phyloP scores from a whole-genome alignment of 1,140 invertebrate species.

The Diachasma alloeum region DNA sequence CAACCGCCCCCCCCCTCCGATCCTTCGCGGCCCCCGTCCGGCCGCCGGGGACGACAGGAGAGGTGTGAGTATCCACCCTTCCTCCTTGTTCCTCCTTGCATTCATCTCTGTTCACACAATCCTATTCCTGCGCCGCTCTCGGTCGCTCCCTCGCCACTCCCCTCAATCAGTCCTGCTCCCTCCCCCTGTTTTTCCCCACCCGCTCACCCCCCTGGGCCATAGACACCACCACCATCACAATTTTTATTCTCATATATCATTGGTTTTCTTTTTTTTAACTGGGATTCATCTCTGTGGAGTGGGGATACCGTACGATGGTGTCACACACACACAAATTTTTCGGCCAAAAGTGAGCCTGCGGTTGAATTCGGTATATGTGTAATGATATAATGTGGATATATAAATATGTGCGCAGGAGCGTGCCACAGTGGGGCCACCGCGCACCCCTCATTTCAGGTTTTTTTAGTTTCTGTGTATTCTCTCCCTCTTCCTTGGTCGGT shows the following conservation, averaged over 20 bases:
- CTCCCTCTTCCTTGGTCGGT: neutral
- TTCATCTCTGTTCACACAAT: neutral
- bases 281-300: neutral
- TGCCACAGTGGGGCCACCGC: slow-evolving; percentile 15
- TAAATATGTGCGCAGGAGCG: slow-evolving; percentile 32
- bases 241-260: neutral
- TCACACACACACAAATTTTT: neutral
- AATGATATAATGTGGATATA: slow-evolving; percentile 11
- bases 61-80: slow-evolving; percentile 1
- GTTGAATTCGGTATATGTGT: neutral
- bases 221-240: neutral
- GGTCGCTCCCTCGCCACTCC: neutral
- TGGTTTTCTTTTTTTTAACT: neutral
- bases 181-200: neutral
- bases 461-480: slow-evolving; percentile 1
- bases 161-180: neutral
- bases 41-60: slow-evolving; percentile 13
- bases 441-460: slow-evolving; percentile 24
- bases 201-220: neutral
- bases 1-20: slow-evolving; percentile 31
- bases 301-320: neutral
- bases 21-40: slow-evolving; percentile 21
- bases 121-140: neutral
- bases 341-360: neutral
- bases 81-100: neutral